phyloP scores from a whole-genome alignment of 2,888 invertebrate species.

The Auanema sp. region DNA sequence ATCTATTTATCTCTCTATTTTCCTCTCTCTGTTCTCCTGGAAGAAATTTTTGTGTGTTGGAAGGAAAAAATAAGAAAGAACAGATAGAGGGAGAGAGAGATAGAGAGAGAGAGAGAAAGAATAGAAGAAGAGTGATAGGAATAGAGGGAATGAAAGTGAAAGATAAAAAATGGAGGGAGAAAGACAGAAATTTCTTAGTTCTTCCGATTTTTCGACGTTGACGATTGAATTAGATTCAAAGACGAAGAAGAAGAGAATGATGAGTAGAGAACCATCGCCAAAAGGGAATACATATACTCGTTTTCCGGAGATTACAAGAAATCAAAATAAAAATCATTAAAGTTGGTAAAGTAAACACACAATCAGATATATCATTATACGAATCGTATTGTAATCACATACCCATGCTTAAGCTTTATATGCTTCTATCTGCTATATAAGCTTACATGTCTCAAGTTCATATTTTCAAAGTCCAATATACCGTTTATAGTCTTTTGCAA shows the following conservation, averaged over 20 bases:
- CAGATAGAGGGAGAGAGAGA: neutral
- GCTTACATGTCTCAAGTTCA: constrained; percentile 2
- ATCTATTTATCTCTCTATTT: too few species aligned
- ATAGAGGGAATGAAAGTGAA: neutral
- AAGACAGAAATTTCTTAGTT: constrained; percentile 5
- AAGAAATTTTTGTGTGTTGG: constrained; percentile 1
- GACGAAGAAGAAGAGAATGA: constrained; percentile 12
- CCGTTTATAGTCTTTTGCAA: neutral
- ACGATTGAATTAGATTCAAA: neutral
- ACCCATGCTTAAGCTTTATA: neutral
- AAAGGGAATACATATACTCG: neutral
- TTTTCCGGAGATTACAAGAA: neutral
- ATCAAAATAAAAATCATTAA: neutral
- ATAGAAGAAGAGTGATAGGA: neutral
- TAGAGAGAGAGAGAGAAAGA: neutral
- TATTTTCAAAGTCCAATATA: neutral
- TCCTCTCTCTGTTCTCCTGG: constrained; percentile 1
- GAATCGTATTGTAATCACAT: neutral
- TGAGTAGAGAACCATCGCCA: neutral
- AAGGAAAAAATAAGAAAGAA: neutral
- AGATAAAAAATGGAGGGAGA: neutral
- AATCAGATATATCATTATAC: too few species aligned
- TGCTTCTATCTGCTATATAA: neutral
- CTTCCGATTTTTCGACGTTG: neutral
- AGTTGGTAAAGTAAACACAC: too few species aligned